A percentile compares a stretch with the other conserved stretches of the same genome.
These are phyloP conservation scores for Sinocyclocheilus rhinocerous DNA, from an alignment of 2,113 vertebrate genomes.

Conservation along the genomic window DNA sequence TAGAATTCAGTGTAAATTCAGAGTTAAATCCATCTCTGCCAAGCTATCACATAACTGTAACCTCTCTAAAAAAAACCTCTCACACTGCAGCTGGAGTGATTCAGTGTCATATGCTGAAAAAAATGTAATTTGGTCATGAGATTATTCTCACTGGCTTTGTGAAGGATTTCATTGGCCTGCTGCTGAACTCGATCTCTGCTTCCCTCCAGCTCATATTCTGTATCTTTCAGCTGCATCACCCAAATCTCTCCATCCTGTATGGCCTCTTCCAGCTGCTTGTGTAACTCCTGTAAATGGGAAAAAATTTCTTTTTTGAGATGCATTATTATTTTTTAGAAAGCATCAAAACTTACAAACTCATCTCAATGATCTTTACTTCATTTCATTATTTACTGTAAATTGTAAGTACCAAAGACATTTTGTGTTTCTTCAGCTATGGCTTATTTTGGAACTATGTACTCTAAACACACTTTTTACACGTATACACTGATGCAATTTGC, in stretches of 20 bases:
- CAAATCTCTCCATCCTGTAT: slow-evolving; percentile 90
- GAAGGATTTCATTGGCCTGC: slow-evolving; percentile 88
- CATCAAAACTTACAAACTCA: neutral
- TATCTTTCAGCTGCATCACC: slow-evolving; percentile 94
- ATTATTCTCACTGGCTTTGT: slow-evolving; percentile 61
- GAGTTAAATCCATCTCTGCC: neutral
- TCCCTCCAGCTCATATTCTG: slow-evolving; percentile 90
- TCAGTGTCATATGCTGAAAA: slow-evolving; percentile 1
- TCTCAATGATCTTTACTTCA: neutral
- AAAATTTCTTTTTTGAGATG: neutral
- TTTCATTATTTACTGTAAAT: neutral
- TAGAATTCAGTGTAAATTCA: neutral
- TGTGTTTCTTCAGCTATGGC: too few species aligned
- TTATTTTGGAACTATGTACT: neutral
- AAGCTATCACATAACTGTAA: neutral
- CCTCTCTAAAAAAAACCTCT: slow-evolving; percentile 1
- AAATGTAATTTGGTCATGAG: slow-evolving; percentile 35
- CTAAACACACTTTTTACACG: neutral
- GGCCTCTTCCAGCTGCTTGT: slow-evolving; percentile 94
- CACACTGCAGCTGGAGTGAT: slow-evolving; percentile 11
- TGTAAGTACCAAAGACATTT: neutral
- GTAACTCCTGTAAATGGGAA: slow-evolving; percentile 80
- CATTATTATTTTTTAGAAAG: neutral
- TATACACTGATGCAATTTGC: neutral
- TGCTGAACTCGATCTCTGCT: slow-evolving; percentile 91